A percentile compares a stretch with the other conserved stretches of the same genome.
These are phyloP conservation scores for Agrotis clavis DNA, from an alignment of 2,888 invertebrate genomes.

Conservation along the genomic window DNA sequence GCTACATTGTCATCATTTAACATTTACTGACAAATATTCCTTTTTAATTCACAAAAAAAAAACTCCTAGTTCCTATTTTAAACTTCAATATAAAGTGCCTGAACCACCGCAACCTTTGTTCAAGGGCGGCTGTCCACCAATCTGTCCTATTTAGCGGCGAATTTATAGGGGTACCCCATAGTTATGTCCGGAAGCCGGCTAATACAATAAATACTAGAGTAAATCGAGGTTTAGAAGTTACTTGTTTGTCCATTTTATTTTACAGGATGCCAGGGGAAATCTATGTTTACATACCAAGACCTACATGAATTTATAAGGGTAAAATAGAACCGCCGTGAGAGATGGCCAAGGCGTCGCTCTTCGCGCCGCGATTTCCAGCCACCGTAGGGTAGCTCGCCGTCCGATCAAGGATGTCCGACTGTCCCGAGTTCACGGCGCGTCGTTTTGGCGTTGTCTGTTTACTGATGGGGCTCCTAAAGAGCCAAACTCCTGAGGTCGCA, in stretches of 20 bases:
- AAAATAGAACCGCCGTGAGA: too few species aligned
- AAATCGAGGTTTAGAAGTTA: conserved; percentile 33
- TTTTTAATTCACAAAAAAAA: conserved; percentile 12
- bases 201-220: conserved; percentile 54
- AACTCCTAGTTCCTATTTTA: conserved; percentile 4
- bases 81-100: conserved; percentile 25
- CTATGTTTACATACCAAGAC: neutral
- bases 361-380: too few species aligned
- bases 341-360: too few species aligned
- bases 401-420: too few species aligned
- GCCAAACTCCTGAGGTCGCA: too few species aligned
- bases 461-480: too few species aligned
- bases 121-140: conserved; percentile 14
- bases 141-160: conserved; percentile 34
- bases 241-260: conserved; percentile 34
- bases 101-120: conserved; percentile 16
- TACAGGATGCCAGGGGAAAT: conserved; percentile 27
- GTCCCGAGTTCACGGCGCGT: too few species aligned
- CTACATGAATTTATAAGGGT: neutral
- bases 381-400: too few species aligned
- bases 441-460: too few species aligned
- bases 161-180: conserved; percentile 48
- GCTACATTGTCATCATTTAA: too few species aligned
- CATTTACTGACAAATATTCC: neutral
- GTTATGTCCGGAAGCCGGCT: conserved; percentile 19